Conservation (phyloP, 2,888 invertebrate species). For the Scaptomyza caliginosa region DNA sequence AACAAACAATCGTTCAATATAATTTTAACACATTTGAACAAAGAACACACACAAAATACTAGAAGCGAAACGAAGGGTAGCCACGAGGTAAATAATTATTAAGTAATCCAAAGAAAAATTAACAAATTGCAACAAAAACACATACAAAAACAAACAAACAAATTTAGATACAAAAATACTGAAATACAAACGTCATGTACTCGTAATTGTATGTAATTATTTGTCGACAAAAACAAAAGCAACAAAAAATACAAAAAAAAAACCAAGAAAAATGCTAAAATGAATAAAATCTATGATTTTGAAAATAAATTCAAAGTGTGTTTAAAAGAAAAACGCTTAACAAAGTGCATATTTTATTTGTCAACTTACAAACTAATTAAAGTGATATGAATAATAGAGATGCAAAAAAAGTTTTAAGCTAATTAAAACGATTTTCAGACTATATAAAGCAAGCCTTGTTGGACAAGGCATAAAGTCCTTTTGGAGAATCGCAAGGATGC, state of each 20-base stretch:
- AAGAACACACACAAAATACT: slow-evolving; percentile 24
- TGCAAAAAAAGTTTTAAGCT: neutral
- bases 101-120: slow-evolving; percentile 47
- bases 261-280: slow-evolving; percentile 35
- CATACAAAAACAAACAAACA: too few species aligned
- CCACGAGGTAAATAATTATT: slow-evolving; percentile 33
- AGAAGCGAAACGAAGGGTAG: slow-evolving; percentile 57
- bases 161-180: slow-evolving; percentile 48
- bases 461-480: neutral
- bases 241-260: neutral
- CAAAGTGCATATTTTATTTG: neutral
- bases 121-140: slow-evolving; percentile 41
- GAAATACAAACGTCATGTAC: slow-evolving; percentile 44
- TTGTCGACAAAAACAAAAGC: slow-evolving; percentile 35
- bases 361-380: neutral
- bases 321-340: neutral
- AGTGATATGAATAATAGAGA: neutral
- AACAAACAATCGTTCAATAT: slow-evolving; percentile 13
- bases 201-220: slow-evolving; percentile 56
- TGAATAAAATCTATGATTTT: slow-evolving; percentile 69
- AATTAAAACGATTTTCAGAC: neutral
- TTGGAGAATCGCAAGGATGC: slow-evolving; percentile 11
- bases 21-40: slow-evolving; percentile 32
- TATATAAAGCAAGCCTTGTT: neutral
- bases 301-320: slow-evolving; percentile 28